Evolutionary conservation across 2,113 vertebrate species (phyloP).

Genomic region (Mormyrus iriodes): DNA sequence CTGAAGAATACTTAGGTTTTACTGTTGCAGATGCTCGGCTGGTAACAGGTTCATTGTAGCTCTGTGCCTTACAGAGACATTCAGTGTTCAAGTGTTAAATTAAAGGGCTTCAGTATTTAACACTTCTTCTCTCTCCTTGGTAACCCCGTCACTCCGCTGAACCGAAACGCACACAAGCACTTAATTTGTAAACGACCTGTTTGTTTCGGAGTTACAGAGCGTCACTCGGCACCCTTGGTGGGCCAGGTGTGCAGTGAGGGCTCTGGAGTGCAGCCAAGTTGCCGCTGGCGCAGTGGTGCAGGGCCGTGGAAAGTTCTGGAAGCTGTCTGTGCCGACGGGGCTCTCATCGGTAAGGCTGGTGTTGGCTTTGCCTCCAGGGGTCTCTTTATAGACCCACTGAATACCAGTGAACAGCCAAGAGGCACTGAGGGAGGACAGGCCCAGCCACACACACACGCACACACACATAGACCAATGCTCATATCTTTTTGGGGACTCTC

Average conservation of each 20-base stretch:
- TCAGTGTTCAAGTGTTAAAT: constrained; percentile 31
- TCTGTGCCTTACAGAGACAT: constrained; percentile 44
- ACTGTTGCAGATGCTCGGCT: constrained; percentile 9
- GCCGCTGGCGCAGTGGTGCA: constrained; percentile 49
- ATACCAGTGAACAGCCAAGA: constrained; percentile 41
- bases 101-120: not conserved
- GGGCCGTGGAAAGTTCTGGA: constrained; percentile 65
- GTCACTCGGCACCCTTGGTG: constrained; percentile 61
- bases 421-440: constrained; percentile 42
- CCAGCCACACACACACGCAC: constrained; percentile 45
- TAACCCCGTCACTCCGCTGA: not conserved
- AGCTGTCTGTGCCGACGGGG: constrained; percentile 57
- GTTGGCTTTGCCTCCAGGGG: constrained; percentile 68
- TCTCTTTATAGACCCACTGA: constrained; percentile 62
- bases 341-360: constrained; percentile 48
- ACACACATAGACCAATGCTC: not conserved
- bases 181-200: constrained; percentile 66
- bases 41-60: constrained; percentile 36
- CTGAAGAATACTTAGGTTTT: not conserved
- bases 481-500: not conserved
- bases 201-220: constrained; percentile 60
- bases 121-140: constrained; percentile 9
- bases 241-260: constrained; percentile 62
- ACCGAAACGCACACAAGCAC: constrained; percentile 51
- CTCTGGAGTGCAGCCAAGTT: constrained; percentile 50